phyloP scores from a whole-genome alignment of 2,888 invertebrate genomes.

The Abrostola triplasia region DNA sequence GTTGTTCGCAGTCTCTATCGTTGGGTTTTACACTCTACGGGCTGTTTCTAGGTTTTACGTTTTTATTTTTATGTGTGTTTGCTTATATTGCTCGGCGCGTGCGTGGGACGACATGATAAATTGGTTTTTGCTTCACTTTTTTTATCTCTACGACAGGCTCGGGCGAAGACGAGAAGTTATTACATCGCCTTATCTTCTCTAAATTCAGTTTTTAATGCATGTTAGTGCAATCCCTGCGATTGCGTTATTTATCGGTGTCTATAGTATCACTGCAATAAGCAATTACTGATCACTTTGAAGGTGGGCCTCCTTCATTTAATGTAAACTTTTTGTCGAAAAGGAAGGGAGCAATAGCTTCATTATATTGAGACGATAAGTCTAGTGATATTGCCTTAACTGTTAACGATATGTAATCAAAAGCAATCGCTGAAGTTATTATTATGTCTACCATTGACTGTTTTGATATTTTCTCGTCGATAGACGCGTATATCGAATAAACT shows the following conservation, averaged over 20 bases:
- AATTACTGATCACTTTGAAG: conserved; percentile 60
- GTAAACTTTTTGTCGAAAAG: conserved; percentile 73
- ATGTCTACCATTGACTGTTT: conserved; percentile 42
- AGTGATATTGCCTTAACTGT: conserved; percentile 56
- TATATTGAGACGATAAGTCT: conserved; percentile 57
- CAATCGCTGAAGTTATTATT: conserved; percentile 51
- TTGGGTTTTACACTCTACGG: conserved; percentile 87
- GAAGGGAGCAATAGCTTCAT: conserved; percentile 73
- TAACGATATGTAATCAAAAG: conserved; percentile 50
- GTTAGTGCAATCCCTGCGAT: conserved; percentile 63
- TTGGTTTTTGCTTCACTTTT: conserved; percentile 81
- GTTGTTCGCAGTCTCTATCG: conserved; percentile 82
- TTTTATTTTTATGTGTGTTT: conserved; percentile 80
- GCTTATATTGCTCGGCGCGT: conserved; percentile 80
- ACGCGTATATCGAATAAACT: conserved; percentile 44
- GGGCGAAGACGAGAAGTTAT: conserved; percentile 79
- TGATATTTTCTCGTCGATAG: conserved; percentile 44
- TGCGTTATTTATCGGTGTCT: conserved; percentile 59
- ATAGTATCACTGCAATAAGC: conserved; percentile 55
- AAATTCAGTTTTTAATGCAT: conserved; percentile 71
- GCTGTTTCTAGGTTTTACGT: conserved; percentile 76
- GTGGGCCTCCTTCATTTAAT: conserved; percentile 71
- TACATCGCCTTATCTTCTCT: conserved; percentile 72
- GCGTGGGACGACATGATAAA: conserved; percentile 86
- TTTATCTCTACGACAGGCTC: conserved; percentile 79